Base-by-base conservation (phyloP, 1,140 invertebrate species). In the Lasioglossum baleicum region DNA sequence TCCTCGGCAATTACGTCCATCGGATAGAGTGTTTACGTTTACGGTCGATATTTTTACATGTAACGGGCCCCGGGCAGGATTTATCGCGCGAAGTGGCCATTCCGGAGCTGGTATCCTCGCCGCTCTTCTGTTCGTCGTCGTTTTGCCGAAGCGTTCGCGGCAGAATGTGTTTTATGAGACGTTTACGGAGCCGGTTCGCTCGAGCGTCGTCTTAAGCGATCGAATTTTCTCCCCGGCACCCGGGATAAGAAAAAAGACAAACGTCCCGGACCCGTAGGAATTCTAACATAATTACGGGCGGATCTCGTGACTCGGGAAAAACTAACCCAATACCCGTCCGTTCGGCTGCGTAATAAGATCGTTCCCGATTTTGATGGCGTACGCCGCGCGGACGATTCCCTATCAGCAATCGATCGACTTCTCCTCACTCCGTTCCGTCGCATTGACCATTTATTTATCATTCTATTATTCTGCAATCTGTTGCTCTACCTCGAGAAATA, bases 131-230 rank as follows among this genome's bases (percentile, higher is more conserved):
- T 66, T 51, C 70, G 42, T 63, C 61, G 44, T 15, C 56, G 35
- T 58, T 77, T 63, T 56, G 74, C 72, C 79, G 56, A 70, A 40
- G 67, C 48, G 68, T 75, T 68, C 60, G 75, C 67, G 60, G 56
- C 69, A 48, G 66, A 64, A 68, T 72, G 78, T 67, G 70, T 81
- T 83, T 83, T 83, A 83, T 68, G 78, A 71, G 78, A 83, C 64
- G 68, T 61, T 79, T 58, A 56, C 68, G 56, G 31, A 48, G 70
- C 26, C 42, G 31, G 56, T 11, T 22, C 40, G 35, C 11, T 53
- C 76, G 56, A 74, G 81, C 78, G 73, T 81, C 72, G 79, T 58
- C 75, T 72, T 68, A 83, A 83, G 69, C 79, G 83, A 84, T 75
- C 81, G 81, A 71, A 79, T 80, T 81, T 76, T 48, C 44, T 13